Conservation (phyloP, 2,888 invertebrate species). For the Macaria liturata region DNA sequence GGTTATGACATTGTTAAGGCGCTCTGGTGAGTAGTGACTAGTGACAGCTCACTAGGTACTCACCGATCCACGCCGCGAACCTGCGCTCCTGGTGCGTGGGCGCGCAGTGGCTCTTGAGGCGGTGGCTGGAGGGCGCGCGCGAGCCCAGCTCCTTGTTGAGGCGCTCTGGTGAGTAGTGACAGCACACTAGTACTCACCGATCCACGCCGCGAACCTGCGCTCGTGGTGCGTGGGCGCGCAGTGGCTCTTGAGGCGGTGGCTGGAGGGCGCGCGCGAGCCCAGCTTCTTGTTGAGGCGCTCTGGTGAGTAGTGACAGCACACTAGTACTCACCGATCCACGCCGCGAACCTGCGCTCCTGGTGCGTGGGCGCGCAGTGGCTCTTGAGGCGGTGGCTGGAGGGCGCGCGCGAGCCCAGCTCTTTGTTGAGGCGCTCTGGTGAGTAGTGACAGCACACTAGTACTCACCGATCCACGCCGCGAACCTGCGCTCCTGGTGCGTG, state of each 20-base stretch:
- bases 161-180: no score
- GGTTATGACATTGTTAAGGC: no score
- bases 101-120: conserved; percentile 84
- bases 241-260: conserved; percentile 50
- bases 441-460: conserved; percentile 79
- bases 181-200: conserved; percentile 85
- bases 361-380: conserved; percentile 92
- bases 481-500: conserved; percentile 94
- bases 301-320: conserved; percentile 89
- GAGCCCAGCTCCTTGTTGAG: conserved; percentile 58
- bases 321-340: conserved; percentile 92
- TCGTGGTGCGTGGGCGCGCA: conserved; percentile 96
- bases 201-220: conserved; percentile 98
- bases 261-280: conserved; percentile 87
- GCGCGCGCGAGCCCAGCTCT: conserved; percentile 82
- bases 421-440: conserved; percentile 95
- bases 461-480: conserved; percentile 98
- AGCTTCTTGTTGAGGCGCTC: conserved; percentile 90
- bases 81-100: conserved; percentile 95
- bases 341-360: conserved; percentile 96
- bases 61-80: conserved; percentile 98
- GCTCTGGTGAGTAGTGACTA: no score
- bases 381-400: conserved; percentile 76
- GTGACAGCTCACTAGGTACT: no score
- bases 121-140: conserved; percentile 86